These are phyloP conservation scores for Elaphurus davidianus DNA, from an alignment of 2,113 vertebrate genomes.

Conservation along the genomic window DNA sequence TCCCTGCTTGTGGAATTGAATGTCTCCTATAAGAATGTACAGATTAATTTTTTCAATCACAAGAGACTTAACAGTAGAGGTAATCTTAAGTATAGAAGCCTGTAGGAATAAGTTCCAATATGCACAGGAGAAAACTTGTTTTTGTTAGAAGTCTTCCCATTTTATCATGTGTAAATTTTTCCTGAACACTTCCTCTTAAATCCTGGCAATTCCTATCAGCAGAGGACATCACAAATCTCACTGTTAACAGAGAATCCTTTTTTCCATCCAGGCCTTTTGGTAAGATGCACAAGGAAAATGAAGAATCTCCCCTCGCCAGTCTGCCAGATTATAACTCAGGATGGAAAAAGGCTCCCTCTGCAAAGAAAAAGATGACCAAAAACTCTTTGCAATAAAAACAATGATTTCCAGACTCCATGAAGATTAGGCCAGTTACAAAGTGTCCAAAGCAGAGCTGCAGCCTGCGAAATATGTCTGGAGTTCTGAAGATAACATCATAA, in stretches of 20 bases:
- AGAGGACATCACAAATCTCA: neutral
- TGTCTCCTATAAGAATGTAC: neutral
- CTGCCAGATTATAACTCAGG: neutral
- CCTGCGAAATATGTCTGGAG: neutral
- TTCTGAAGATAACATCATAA: constrained; percentile 42
- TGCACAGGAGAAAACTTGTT: neutral
- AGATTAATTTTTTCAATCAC: neutral
- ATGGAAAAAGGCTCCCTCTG: neutral
- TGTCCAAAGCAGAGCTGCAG: neutral
- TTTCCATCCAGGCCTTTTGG: neutral
- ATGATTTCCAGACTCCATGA: neutral
- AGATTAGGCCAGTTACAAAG: neutral
- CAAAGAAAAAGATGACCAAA: constrained; percentile 10
- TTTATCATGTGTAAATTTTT: neutral
- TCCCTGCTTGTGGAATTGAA: neutral
- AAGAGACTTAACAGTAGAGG: neutral
- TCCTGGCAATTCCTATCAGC: neutral
- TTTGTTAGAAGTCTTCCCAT: neutral
- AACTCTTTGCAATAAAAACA: constrained; percentile 10
- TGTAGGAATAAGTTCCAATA: neutral
- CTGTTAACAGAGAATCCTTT: neutral
- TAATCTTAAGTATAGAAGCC: neutral
- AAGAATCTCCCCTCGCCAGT: neutral
- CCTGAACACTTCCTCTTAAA: neutral
- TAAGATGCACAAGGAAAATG: neutral